Conservation (phyloP, 2,113 vertebrate species). For the Trachemys scripta region DNA sequence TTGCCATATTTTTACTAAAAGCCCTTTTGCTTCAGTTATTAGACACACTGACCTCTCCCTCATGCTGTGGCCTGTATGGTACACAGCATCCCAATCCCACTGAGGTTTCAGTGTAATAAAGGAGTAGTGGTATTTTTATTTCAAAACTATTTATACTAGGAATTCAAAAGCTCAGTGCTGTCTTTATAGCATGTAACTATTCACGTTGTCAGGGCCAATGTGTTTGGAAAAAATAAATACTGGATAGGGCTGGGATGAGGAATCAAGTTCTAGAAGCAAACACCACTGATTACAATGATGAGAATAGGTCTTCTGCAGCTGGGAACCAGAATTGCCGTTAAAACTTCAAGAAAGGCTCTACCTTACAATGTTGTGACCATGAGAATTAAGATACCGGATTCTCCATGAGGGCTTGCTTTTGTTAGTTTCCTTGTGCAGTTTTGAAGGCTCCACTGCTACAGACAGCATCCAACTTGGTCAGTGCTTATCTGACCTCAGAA, state of each 20-base stretch:
- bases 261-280: background rate
- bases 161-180: background rate
- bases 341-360: background rate
- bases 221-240: background rate
- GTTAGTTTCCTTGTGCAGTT: background rate
- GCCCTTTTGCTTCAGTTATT: constrained; percentile 15
- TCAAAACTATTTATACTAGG: accelerated
- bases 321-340: background rate
- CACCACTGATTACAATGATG: background rate
- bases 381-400: background rate
- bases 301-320: background rate
- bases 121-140: background rate
- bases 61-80: accelerated
- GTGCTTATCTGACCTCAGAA: background rate
- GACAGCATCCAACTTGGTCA: background rate
- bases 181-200: background rate
- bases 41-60: background rate
- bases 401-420: background rate
- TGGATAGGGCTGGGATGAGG: background rate
- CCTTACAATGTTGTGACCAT: too few relatives aligned
- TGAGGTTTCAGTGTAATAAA: background rate
- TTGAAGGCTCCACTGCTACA: background rate
- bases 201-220: background rate
- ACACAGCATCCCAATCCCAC: background rate
- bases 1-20: constrained; percentile 22